Evolutionary conservation across 2,113 vertebrate genomes (phyloP).

Genomic region (Calypte anna): DNA sequence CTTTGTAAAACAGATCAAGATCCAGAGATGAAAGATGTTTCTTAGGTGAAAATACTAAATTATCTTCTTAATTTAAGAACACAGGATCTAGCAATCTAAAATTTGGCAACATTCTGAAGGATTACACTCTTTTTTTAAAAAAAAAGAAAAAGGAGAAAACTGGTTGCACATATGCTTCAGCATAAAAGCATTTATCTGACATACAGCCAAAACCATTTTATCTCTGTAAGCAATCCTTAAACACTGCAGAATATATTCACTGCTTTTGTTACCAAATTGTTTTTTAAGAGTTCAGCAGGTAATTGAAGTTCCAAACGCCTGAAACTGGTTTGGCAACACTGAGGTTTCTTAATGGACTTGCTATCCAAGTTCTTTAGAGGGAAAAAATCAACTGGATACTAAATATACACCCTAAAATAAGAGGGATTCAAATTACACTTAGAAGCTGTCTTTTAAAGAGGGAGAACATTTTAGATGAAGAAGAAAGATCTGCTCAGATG

Average conservation of each 20-base stretch:
- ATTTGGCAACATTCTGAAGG: neutral
- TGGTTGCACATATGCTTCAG: constrained; percentile 36
- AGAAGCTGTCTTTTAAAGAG: constrained; percentile 16
- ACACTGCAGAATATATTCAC: constrained; percentile 50
- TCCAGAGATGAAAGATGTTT: neutral
- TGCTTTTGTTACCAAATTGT: constrained; percentile 64
- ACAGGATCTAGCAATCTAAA: neutral
- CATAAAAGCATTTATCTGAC: constrained; percentile 59
- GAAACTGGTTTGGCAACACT: constrained; percentile 54
- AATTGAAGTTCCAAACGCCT: constrained; percentile 69
- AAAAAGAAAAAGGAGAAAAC: neutral
- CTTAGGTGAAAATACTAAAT: constrained; percentile 3
- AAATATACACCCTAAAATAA: constrained; percentile 60
- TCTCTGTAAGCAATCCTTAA: constrained; percentile 66
- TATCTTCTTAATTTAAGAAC: neutral
- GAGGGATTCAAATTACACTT: constrained; percentile 35
- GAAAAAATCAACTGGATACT: constrained; percentile 53
- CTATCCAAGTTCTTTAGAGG: constrained; percentile 53
- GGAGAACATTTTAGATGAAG: constrained; percentile 1
- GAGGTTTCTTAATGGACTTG: constrained; percentile 54
- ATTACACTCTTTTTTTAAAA: neutral
- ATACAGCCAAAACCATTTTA: constrained; percentile 62
- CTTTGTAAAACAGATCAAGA: neutral
- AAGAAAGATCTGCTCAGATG: constrained; percentile 11
- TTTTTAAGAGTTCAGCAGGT: constrained; percentile 66